These are phyloP conservation scores for Thryonomys swinderianus DNA, from an alignment of 2,113 vertebrate genomes.

Conservation along the genomic window DNA sequence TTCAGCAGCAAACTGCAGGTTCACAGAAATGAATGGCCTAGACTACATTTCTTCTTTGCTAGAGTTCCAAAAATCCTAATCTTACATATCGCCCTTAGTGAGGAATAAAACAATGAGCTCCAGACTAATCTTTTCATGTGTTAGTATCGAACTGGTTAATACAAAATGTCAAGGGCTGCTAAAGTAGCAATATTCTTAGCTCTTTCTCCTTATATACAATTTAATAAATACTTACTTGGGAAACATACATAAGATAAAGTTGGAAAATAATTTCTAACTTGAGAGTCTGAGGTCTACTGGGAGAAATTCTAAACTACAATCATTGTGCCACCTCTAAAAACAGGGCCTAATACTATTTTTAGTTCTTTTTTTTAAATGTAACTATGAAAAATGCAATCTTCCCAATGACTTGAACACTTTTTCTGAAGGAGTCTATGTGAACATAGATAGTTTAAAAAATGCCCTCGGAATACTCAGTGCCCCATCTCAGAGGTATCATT, in stretches of 20 bases:
- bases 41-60: background rate
- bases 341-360: constrained; percentile 22
- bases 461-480: background rate
- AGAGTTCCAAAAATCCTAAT: constrained; percentile 23
- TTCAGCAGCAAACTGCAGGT: constrained; percentile 28
- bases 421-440: background rate
- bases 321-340: background rate
- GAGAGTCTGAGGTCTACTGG: background rate
- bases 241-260: background rate
- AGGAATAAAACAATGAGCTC: background rate
- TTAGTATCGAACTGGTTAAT: background rate
- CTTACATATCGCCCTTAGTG: background rate
- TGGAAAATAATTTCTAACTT: background rate
- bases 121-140: background rate
- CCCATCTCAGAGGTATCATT: constrained; percentile 16
- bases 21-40: background rate
- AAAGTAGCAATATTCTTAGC: background rate
- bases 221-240: background rate
- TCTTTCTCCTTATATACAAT: background rate
- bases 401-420: background rate
- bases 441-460: background rate
- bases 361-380: constrained; percentile 49
- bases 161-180: background rate
- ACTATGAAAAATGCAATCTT: constrained; percentile 24
- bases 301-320: background rate